Percentiles rank a stretch among this genome's conserved stretches.
Evolutionary conservation across 2,113 vertebrate genomes (phyloP).

Genomic region (Chunga burmeisteri): DNA sequence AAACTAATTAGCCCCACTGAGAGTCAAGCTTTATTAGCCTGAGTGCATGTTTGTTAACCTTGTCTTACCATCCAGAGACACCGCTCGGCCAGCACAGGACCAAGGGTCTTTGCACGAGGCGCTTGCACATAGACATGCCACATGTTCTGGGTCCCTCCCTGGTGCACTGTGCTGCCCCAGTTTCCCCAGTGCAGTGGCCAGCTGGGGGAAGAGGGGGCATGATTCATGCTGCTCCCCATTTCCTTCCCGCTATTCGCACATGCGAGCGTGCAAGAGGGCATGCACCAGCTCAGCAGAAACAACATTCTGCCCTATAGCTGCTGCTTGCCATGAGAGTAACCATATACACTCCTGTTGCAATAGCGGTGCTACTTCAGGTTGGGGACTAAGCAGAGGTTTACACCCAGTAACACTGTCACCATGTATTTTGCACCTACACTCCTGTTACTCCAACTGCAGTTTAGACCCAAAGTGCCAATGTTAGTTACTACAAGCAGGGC

Average conservation of each 20-base stretch:
- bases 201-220: neutral
- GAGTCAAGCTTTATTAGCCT: constrained; percentile 47
- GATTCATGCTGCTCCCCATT: neutral
- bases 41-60: constrained; percentile 28
- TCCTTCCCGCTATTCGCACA: neutral
- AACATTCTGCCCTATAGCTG: neutral
- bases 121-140: neutral
- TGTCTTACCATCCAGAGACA: neutral
- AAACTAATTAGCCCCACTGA: constrained; percentile 50
- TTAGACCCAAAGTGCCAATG: neutral
- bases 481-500: neutral
- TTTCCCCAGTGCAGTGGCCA: neutral
- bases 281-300: neutral
- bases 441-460: neutral
- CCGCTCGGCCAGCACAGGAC: neutral
- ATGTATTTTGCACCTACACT: neutral
- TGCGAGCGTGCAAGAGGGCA: neutral
- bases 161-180: neutral
- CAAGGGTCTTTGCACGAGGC: neutral
- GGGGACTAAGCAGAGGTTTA: neutral
- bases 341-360: too few species aligned
- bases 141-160: neutral
- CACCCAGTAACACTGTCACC: neutral
- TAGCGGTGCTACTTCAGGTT: neutral
- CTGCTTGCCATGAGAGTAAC: neutral